Percentiles rank a stretch among this genome's conserved stretches.
phyloP scores from a whole-genome alignment of 2,888 invertebrate species.

The Drosophila neutralis region DNA sequence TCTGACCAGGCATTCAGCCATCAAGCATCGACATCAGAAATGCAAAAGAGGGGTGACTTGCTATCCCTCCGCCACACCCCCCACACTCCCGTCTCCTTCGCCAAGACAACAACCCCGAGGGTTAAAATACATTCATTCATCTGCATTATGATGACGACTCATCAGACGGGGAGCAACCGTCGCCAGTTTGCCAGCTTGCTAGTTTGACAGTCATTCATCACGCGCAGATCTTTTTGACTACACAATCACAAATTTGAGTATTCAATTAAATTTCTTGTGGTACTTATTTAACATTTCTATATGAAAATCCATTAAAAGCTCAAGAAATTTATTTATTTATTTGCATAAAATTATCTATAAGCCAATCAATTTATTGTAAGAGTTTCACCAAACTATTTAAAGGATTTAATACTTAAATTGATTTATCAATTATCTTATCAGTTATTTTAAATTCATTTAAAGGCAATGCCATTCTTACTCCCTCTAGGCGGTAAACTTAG shows the following conservation, averaged over 20 bases:
- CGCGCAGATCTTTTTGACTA: slow-evolving; percentile 36
- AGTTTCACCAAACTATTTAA: not conserved
- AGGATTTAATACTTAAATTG: not conserved
- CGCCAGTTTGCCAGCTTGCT: slow-evolving; percentile 27
- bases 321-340: not conserved
- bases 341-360: not conserved
- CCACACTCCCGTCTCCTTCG: not conserved
- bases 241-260: slow-evolving; percentile 1
- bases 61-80: not conserved
- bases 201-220: slow-evolving; percentile 45
- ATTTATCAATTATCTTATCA: not conserved
- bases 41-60: not conserved
- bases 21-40: slow-evolving; percentile 36
- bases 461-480: not conserved
- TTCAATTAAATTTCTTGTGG: not conserved
- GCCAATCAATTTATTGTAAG: not conserved
- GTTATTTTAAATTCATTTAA: not conserved
- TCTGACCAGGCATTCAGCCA: slow-evolving; percentile 30
- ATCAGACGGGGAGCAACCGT: slow-evolving; percentile 31
- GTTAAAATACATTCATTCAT: slow-evolving; percentile 6
- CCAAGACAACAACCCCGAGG: not conserved
- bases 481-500: not conserved
- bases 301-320: not conserved
- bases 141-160: slow-evolving; percentile 70
- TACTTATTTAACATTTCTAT: not conserved